Base-by-base conservation (phyloP, 2,113 vertebrate species). In the Garra rufa region DNA sequence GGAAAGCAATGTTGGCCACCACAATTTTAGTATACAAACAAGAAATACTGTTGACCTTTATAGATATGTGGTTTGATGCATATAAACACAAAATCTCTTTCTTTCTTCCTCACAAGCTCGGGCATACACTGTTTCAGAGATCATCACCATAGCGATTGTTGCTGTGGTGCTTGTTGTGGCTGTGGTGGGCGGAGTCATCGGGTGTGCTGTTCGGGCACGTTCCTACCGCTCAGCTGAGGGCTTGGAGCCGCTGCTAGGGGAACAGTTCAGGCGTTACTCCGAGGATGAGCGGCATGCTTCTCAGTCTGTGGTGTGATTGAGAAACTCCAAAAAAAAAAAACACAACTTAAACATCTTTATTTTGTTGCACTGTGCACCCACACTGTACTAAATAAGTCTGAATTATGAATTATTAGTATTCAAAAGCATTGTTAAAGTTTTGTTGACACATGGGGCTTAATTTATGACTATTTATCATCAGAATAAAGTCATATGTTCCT, bases 81-180 rank as follows among this genome's bases (percentile, higher is more conserved):
- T 28, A 17, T 75, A 50, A 75, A 28, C 15, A 28, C 0, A 10
- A 67, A 50, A 50, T 30, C 15, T 50, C 26, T 43, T 21, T 75
- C 43, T 75, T 50, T 75, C 24, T 50, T 26, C 73, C 44, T 81
- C 59, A 48, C 13, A 81, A 99, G 97, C 89, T 89, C 94, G 86
- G 8, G 83, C 92, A 26, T 95, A 96, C 79, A 95, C 91, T 19
- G 82, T 96, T 78, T 95, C 96, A 61, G 97, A 99, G 89, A 95
- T 98, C 81, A 94, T 98, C 89, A 96, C 96, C 26, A 95, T 98
- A 5, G 95, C 92, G 41, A 93, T 99, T 19, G 92, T 98, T 2
- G 94, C 93, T 9, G 95, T 95, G 0, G 91, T 99, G 71, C 89
- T 96, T 82, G 94, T 97, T 34, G 93, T 96, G 61, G 94, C 95